Evolutionary conservation across 2,113 vertebrate genomes (phyloP).

Genomic region (Beaufortia kweichowensis): DNA sequence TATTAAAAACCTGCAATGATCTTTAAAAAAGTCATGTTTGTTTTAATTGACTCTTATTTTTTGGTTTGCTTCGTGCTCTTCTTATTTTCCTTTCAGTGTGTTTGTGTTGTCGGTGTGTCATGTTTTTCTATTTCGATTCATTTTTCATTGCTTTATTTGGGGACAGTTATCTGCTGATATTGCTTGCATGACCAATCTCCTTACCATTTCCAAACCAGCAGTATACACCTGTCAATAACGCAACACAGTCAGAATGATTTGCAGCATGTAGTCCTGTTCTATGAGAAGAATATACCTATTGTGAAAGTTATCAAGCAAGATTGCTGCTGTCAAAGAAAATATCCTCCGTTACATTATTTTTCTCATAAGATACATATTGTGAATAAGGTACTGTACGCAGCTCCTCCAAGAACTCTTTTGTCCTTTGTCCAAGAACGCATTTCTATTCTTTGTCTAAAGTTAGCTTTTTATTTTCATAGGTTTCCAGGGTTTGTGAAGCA

Average conservation of each 20-base stretch:
- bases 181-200: conserved; percentile 50
- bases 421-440: not conserved
- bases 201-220: conserved; percentile 44
- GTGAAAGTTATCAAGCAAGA: conserved; percentile 3
- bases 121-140: conserved; percentile 40
- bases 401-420: no score
- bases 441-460: not conserved
- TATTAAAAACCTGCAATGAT: conserved; percentile 30
- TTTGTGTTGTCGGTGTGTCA: conserved; percentile 51
- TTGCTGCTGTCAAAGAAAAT: conserved; percentile 11
- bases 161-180: conserved; percentile 49
- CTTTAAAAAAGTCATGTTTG: conserved; percentile 16
- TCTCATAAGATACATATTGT: not conserved
- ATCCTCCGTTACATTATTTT: not conserved
- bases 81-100: conserved; percentile 37
- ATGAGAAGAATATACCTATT: not conserved
- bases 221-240: conserved; percentile 19
- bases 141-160: conserved; percentile 56
- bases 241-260: conserved; percentile 26
- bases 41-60: conserved; percentile 19
- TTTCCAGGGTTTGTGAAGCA: not conserved
- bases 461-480: not conserved
- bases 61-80: conserved; percentile 13
- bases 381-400: not conserved
- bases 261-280: conserved; percentile 23